phyloP scores from a whole-genome alignment of 2,113 vertebrate species.

The Dryoscopus gambensis region DNA sequence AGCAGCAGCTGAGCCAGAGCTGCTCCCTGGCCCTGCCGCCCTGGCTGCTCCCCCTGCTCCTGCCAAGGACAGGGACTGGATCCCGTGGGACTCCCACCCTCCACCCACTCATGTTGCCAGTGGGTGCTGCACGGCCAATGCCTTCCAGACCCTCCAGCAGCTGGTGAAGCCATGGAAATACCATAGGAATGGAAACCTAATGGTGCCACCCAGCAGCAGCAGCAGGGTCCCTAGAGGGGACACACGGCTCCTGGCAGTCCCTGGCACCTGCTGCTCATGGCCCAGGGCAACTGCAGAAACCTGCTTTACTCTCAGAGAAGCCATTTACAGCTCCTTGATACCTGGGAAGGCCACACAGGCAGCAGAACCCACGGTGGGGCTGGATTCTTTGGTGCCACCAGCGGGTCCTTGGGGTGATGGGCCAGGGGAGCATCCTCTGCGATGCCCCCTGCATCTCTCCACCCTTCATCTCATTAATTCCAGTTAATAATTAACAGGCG shows the following conservation, averaged over 20 bases:
- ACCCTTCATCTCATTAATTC: background rate
- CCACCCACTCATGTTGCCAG: accelerated
- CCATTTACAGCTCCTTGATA: background rate
- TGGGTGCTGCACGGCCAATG: accelerated
- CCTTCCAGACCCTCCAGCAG: background rate
- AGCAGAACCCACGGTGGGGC: accelerated
- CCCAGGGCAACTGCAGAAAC: background rate
- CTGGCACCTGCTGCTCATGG: background rate
- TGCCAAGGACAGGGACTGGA: background rate
- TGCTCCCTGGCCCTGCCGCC: accelerated
- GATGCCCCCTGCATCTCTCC: background rate
- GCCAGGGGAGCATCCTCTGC: background rate
- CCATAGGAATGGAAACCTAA: background rate
- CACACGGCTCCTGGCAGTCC: background rate
- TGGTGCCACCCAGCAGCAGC: background rate
- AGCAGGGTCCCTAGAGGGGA: background rate
- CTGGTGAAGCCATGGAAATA: background rate
- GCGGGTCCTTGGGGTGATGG: accelerated
- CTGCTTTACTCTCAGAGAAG: background rate
- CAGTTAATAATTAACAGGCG: background rate
- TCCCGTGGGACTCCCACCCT: accelerated
- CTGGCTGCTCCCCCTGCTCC: background rate
- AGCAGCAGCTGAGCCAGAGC: background rate
- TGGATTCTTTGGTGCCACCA: accelerated
- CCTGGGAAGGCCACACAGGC: background rate